Evolutionary conservation across 1,140 invertebrate species (phyloP), one percentile per base, ranked within the genome.

Genomic region (Trichonephila inaurata): DNA sequence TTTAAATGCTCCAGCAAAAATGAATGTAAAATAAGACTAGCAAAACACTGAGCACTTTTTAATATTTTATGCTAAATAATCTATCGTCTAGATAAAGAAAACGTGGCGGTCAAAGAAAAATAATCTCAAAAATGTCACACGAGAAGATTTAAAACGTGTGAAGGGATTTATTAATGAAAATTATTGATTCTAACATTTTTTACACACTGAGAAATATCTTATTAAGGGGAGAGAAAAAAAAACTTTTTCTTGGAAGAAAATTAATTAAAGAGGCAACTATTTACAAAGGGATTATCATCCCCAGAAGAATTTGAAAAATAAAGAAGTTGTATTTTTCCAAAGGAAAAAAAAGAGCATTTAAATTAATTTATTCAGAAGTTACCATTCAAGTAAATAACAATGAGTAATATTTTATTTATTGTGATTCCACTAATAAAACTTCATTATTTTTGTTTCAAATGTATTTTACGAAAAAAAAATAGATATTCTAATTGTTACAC

Each of bases 101-200:
- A 28, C 44, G 0, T 12, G 24, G n/a, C 21, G n/a, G 19, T 83
- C 19, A 44, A 60, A 60, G 51, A 44, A 83, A 83, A 83, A 83
- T 12, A 28, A 58, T 83, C 18, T 58, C 19, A 83, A 83, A 83
- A 51, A 51, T 58, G 82, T 24, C 72, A 77, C 72, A 77, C 33
- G 72, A 19, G 33, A 7, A 40, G 18, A 58, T 83, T 28, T 18
- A n/a, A 58, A 60, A 58, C 4, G 82, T 60, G 82, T 19, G 24
- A 83, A 60, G 58, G n/a, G 21, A 10, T 82, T 44, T 82, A 58
- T 83, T 83, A 83, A 83, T 83, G 82, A 83, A 83, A 83, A 83
- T 8, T 83, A 83, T 83, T 51, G 82, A 83, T 83, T 60, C 28
- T 83, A n/a, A 12, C 18, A 1, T 77, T 77, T 77, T 83, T 28